phyloP scores from a whole-genome alignment of 2,797 vertebrate species.

The Sebastes matsubarae region DNA sequence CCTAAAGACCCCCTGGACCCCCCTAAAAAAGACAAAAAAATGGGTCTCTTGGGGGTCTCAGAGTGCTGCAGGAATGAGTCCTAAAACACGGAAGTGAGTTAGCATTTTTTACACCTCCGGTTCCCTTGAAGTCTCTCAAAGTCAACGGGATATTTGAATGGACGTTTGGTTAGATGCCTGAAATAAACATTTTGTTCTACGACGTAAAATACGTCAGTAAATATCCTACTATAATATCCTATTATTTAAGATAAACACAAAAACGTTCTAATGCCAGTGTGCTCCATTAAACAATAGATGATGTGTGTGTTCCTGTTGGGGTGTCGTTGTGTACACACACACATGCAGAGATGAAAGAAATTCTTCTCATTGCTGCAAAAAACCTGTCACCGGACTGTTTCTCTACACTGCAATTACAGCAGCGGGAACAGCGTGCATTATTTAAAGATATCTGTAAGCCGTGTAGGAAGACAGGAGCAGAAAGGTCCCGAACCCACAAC shows the following conservation, averaged over 20 bases:
- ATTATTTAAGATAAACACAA: background rate
- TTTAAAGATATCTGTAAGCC: conserved; percentile 65
- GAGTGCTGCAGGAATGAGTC: too few relatives aligned
- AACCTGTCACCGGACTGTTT: conserved; percentile 47
- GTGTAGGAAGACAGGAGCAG: conserved; percentile 77
- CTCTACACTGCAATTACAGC: conserved; percentile 77
- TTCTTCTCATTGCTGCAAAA: conserved; percentile 65
- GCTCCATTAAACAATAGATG: background rate
- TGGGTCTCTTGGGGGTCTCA: rapidly evolving
- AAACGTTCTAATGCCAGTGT: background rate
- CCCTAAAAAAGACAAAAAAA: too few relatives aligned
- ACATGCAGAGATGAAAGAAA: conserved; percentile 17
- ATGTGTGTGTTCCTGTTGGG: background rate
- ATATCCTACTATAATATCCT: background rate
- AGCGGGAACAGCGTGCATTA: conserved; percentile 62
- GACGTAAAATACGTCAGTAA: too few relatives aligned
- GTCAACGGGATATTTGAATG: too few relatives aligned
- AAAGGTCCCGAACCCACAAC: conserved; percentile 71
- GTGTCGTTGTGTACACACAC: background rate
- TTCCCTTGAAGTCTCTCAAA: too few relatives aligned
- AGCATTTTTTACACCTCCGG: too few relatives aligned
- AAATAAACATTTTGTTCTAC: too few relatives aligned
- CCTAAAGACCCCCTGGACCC: too few relatives aligned
- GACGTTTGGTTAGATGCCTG: too few relatives aligned
- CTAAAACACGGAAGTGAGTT: too few relatives aligned